Base-by-base conservation (phyloP, 1,140 invertebrate genomes). In the Aphaenogaster floridana region DNA sequence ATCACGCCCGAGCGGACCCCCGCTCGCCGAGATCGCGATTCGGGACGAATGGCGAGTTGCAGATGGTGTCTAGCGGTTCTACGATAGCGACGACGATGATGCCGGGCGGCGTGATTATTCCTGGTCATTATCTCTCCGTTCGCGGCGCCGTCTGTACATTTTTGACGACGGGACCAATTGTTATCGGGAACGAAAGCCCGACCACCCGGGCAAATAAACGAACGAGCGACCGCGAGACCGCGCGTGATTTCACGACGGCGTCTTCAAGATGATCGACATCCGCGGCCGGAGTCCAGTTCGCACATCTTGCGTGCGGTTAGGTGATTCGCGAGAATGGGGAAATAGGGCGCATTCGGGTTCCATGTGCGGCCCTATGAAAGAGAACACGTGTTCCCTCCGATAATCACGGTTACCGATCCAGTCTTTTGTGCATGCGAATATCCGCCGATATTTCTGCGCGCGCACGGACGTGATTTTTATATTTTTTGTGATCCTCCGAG, bases 311-410 rank as follows among this genome's bases (percentile, higher is more conserved):
- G 39, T 84, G 86, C 80, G 86, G 80, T 87, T 36, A 59, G n/a
- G 4, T 42, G 54, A 86, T 86, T 61, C 50, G 77, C 77, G 48
- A 54, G 52, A 79, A 50, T 54, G 50, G 48, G n/a, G 63, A 81
- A 63, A 86, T 86, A 7, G n/a, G n/a, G 2, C 64, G 42, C 64
- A 86, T 52, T 36, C 34, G 57, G 50, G 5, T 21, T 8, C 54
- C 69, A 66, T 72, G n/a, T 87, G 57, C 50, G 28, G 45, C 11
- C 42, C 36, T 9, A 48, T 69, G 76, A 78, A 79, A 57, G 86
- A 68, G 80, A 87, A 84, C 86, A 87, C 50, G 69, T 87, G 86
- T 87, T 87, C 57, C 39, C 64, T 36, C 13, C n/a, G 52, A 34
- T 59, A 81, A 50, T 84, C 80, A 83, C 68, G 80, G 48, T 79